Base-by-base conservation (phyloP, 2,113 vertebrate genomes). In the Ctenodactylus gundi region DNA sequence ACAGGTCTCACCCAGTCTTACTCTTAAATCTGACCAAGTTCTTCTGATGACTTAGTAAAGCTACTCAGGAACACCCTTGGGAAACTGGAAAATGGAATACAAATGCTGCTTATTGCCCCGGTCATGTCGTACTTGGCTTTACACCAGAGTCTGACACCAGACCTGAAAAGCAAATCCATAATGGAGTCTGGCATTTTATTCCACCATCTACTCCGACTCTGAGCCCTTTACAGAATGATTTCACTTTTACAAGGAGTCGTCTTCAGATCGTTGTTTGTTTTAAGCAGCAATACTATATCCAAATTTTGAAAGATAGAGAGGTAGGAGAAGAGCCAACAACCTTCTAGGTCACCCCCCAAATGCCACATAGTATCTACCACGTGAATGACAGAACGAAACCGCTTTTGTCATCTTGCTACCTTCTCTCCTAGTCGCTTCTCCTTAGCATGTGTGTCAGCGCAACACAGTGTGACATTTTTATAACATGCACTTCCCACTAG, bases 291-390 rank as follows among this genome's bases (percentile, higher is more conserved):
- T 46, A 64, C 0, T n/a, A 31, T 20, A 81, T 67, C 21, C 70
- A 55, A 72, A 96, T 81, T 72, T 64, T 83, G 70, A 82, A 97
- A 76, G 39, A 15, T 60, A 53, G 17, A 14, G 13, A 62, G 60
- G 49, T 4, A 36, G 25, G 85, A 72, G 0, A 87, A 46, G 68
- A 93, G 17, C 4, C 31, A 75, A 25, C 14, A 31, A 25, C 25
- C n/a, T 39, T 86, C 77, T 80, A 73, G 36, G 1, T 18, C 36
- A 49, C 15, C 23, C n/a, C 31, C 10, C 15, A 39, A 51, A 58
- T 13, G 46, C n/a, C 68, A 39, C 13, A 20, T 0, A 21, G 1
- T 31, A 39, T 67, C n/a, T 88, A 34, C 23, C 34, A 6, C 10
- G 3, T 7, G 81, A 94, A 29, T 7, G 55, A 46, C 0, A 58